Conservation (phyloP, 2,888 invertebrate genomes). For the Myathropa florea region DNA sequence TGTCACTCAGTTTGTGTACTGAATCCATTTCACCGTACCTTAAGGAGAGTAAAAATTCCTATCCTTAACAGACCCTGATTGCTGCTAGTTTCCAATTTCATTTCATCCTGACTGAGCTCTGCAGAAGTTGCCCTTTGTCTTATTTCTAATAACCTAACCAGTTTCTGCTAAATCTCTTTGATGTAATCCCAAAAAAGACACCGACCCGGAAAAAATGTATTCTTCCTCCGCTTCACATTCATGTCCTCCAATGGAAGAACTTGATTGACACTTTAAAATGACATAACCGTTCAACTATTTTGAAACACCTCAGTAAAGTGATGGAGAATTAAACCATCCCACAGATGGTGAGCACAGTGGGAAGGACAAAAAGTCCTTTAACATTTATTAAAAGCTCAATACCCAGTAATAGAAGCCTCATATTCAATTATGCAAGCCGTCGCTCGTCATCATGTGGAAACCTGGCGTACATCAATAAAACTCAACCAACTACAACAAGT, state of each 20-base stretch:
- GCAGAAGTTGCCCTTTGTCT: too few species aligned
- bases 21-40: too few species aligned
- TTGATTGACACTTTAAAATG: constrained; percentile 5
- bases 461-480: constrained; percentile 28
- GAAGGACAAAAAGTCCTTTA: constrained; percentile 29
- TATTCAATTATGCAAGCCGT: constrained; percentile 66
- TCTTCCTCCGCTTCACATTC: background rate
- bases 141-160: too few species aligned
- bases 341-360: background rate
- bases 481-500: constrained; percentile 41
- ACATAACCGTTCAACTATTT: constrained; percentile 22
- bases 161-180: too few species aligned
- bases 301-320: background rate
- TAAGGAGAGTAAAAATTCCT: too few species aligned
- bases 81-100: too few species aligned
- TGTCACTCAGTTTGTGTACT: too few species aligned
- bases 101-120: too few species aligned
- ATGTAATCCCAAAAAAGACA: background rate
- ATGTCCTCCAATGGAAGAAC: background rate
- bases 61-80: too few species aligned
- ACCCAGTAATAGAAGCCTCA: constrained; percentile 53
- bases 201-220: background rate
- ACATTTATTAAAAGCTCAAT: constrained; percentile 64
- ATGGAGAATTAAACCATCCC: background rate
- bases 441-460: constrained; percentile 21